Percentiles rank a stretch among this genome's conserved stretches.
These are phyloP conservation scores for Lagorchestes hirsutus DNA, from an alignment of 2,797 vertebrate genomes.

Conservation along the genomic window DNA sequence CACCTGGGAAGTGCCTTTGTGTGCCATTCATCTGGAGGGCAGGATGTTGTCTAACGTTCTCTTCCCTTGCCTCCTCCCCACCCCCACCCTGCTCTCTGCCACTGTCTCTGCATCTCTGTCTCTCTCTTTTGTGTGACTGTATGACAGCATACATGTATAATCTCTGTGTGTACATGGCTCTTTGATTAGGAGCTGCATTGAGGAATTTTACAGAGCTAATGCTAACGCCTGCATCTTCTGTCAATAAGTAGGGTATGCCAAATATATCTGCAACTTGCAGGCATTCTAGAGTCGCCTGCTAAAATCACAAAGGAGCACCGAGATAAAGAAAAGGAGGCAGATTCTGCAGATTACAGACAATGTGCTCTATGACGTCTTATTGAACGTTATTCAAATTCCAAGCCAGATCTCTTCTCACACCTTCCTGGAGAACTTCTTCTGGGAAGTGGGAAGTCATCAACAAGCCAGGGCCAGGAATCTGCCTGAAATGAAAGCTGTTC, in stretches of 20 bases:
- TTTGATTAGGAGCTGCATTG: slow-evolving; percentile 34
- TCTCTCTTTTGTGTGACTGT: background rate
- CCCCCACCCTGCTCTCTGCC: background rate
- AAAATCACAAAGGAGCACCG: slow-evolving; percentile 15
- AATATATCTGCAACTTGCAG: slow-evolving; percentile 40
- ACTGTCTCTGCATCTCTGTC: too few species aligned
- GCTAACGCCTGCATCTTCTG: slow-evolving; percentile 40
- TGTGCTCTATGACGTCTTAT: background rate
- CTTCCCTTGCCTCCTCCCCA: background rate
- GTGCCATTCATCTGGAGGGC: slow-evolving; percentile 15
- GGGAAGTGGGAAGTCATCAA: background rate
- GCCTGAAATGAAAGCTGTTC: background rate
- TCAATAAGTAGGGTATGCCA: slow-evolving; percentile 48
- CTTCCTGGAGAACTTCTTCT: background rate
- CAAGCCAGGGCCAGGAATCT: background rate
- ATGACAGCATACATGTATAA: background rate
- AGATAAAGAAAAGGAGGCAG: slow-evolving; percentile 40
- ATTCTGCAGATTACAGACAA: slow-evolving; percentile 8
- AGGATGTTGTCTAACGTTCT: slow-evolving; percentile 39
- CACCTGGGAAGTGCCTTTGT: slow-evolving; percentile 40
- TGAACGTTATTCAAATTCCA: background rate
- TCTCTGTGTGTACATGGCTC: background rate
- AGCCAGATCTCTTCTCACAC: background rate
- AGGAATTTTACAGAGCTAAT: slow-evolving; percentile 33
- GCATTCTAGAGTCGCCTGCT: slow-evolving; percentile 5